These are phyloP conservation scores for Eupithecia vulgata DNA, from an alignment of 2,888 invertebrate genomes.

Conservation along the genomic window DNA sequence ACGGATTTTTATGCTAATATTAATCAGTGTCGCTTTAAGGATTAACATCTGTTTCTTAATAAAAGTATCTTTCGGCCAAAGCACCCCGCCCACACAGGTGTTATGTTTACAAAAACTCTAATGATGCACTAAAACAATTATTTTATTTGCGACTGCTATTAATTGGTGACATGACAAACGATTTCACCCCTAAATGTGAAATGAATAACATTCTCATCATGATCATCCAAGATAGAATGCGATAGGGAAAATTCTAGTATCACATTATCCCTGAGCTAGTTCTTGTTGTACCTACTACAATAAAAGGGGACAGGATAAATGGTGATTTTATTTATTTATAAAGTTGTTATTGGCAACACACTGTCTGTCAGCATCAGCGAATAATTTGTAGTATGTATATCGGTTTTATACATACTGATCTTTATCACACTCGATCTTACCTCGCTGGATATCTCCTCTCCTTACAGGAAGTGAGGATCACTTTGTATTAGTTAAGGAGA, in stretches of 20 bases:
- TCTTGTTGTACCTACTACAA: not conserved
- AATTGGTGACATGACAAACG: constrained; percentile 11
- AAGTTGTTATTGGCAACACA: not conserved
- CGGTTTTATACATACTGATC: not conserved
- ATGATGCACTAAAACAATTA: constrained; percentile 27
- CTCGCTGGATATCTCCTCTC: not conserved
- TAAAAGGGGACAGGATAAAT: not conserved
- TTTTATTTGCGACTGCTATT: constrained; percentile 29
- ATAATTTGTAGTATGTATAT: not conserved
- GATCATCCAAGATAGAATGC: not conserved
- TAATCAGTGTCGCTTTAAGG: constrained; percentile 48
- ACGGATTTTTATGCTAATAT: constrained; percentile 37
- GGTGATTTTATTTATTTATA: not conserved
- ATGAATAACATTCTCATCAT: not conserved
- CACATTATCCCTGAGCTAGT: not conserved
- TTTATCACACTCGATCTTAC: not conserved
- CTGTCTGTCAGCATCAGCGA: not conserved
- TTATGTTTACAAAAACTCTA: constrained; percentile 31
- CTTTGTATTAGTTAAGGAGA: not conserved
- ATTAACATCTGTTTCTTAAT: constrained; percentile 51
- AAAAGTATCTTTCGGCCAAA: constrained; percentile 45
- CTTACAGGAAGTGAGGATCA: no score
- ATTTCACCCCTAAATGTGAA: constrained; percentile 8
- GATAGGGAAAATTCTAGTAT: not conserved
- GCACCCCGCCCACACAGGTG: constrained; percentile 36